These are phyloP conservation scores for Leguminivora glycinivorella DNA, from an alignment of 1,140 invertebrate genomes.

Conservation along the genomic window DNA sequence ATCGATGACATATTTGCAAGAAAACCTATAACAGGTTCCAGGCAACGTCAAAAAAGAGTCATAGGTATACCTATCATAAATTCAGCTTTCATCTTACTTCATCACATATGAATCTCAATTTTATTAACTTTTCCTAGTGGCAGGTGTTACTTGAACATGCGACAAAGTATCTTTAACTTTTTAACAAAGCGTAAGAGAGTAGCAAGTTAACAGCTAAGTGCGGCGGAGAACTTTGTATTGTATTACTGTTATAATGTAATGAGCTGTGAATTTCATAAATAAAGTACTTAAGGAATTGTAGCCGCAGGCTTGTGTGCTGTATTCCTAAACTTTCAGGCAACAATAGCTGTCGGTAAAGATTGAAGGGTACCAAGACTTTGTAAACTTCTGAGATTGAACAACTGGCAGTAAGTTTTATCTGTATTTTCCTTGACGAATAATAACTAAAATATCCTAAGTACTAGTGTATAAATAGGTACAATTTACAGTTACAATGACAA, in stretches of 20 bases:
- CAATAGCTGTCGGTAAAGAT: background rate
- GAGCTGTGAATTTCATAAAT: constrained; percentile 10
- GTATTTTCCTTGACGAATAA: no score
- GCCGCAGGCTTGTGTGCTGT: background rate
- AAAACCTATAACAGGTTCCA: no score
- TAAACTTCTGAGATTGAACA: no score
- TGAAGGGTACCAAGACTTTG: no score
- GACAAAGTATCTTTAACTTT: constrained; percentile 25
- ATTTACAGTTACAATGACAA: no score
- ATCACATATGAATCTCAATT: background rate
- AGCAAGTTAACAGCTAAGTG: background rate
- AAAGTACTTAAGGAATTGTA: background rate
- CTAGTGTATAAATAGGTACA: no score
- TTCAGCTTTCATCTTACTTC: background rate
- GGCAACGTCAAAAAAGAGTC: no score
- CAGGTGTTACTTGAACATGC: constrained; percentile 1
- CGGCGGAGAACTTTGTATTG: background rate
- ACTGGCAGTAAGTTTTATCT: no score
- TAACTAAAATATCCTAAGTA: no score
- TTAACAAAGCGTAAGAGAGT: constrained; percentile 12
- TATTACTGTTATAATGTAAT: background rate
- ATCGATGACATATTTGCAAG: no score
- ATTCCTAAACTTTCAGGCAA: background rate
- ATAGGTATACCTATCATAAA: no score
- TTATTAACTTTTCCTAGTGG: background rate